phyloP scores from a whole-genome alignment of 1,140 invertebrate species.

The Neodiprion lecontei region DNA sequence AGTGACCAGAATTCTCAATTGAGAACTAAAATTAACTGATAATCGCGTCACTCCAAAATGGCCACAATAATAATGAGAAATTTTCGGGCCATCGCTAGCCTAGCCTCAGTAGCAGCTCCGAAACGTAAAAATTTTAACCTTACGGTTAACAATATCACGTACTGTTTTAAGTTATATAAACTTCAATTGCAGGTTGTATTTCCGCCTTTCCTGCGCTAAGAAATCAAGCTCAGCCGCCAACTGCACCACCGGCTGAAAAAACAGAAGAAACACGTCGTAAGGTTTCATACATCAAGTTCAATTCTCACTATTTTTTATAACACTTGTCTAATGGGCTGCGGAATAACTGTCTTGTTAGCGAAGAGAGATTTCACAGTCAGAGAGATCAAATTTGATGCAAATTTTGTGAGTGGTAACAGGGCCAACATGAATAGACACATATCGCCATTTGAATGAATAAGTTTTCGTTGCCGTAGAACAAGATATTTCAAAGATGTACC shows the following conservation, averaged over 20 bases:
- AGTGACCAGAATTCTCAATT: too few species aligned
- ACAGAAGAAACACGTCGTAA: slow-evolving; percentile 30
- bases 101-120: slow-evolving; percentile 19
- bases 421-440: too few species aligned
- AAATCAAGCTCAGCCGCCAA: slow-evolving; percentile 18
- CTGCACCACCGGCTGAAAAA: slow-evolving; percentile 16
- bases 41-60: slow-evolving; percentile 15
- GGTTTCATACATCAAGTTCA: slow-evolving; percentile 13
- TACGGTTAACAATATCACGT: slow-evolving; percentile 18
- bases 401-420: too few species aligned
- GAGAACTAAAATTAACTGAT: too few species aligned
- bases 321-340: background rate
- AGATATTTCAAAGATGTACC: too few species aligned
- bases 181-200: slow-evolving; percentile 29
- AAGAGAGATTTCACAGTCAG: too few species aligned
- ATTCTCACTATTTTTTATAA: background rate
- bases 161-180: slow-evolving; percentile 18
- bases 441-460: too few species aligned
- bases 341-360: background rate
- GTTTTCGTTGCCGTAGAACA: too few species aligned
- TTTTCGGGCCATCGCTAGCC: slow-evolving; percentile 18
- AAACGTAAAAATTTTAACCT: slow-evolving; percentile 27
- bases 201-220: slow-evolving; percentile 23
- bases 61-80: slow-evolving; percentile 30
- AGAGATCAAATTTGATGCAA: too few species aligned